These are phyloP conservation scores for Metallyticus violacea DNA, from an alignment of 2,888 invertebrate genomes.

Conservation along the genomic window DNA sequence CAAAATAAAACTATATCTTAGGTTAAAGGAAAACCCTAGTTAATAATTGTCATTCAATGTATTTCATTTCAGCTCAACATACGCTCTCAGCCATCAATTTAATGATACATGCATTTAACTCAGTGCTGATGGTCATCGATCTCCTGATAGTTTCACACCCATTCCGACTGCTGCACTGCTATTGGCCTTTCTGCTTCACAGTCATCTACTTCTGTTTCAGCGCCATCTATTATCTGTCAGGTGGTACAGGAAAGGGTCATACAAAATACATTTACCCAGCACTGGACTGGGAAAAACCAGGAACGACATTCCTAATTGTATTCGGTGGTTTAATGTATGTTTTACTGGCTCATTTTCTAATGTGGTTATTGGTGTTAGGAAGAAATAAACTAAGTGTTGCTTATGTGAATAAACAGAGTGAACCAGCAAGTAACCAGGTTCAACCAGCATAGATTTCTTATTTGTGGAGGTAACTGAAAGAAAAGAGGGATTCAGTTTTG, in stretches of 20 bases:
- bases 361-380: slow-evolving; percentile 45
- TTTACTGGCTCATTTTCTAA: slow-evolving; percentile 57
- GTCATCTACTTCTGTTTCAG: slow-evolving; percentile 53
- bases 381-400: not conserved
- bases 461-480: too few relatives aligned
- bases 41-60: too few relatives aligned
- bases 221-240: slow-evolving; percentile 66
- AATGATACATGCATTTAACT: slow-evolving; percentile 72
- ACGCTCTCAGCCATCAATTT: slow-evolving; percentile 64
- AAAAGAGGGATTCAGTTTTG: too few relatives aligned
- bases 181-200: slow-evolving; percentile 64
- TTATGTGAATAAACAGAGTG: not conserved
- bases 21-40: too few relatives aligned
- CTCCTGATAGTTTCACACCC: slow-evolving; percentile 70
- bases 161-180: slow-evolving; percentile 59
- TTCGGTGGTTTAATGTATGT: slow-evolving; percentile 58
- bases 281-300: slow-evolving; percentile 71
- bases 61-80: slow-evolving; percentile 10
- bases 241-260: slow-evolving; percentile 65
- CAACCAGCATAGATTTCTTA: not conserved
- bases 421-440: not conserved
- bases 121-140: slow-evolving; percentile 69
- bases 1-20: too few relatives aligned
- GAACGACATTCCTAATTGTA: slow-evolving; percentile 55
- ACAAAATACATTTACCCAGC: slow-evolving; percentile 48